These are phyloP conservation scores for Drosophila ercepeae DNA, from an alignment of 1,140 invertebrate genomes.

Conservation along the genomic window DNA sequence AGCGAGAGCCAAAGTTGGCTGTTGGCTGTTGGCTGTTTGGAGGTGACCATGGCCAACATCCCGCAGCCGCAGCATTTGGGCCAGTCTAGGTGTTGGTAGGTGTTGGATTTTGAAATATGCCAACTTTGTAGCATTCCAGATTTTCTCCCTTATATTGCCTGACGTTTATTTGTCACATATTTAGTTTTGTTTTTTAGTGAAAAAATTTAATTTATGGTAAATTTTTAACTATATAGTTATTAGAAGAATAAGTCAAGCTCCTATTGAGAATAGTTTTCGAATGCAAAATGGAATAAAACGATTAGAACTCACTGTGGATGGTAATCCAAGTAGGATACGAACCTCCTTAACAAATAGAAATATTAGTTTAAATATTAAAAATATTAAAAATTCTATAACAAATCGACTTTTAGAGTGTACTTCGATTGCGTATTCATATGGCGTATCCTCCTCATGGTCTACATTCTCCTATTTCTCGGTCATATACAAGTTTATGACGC, in stretches of 20 bases:
- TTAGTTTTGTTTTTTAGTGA: background rate
- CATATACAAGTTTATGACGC: conserved; percentile 61
- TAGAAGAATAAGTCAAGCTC: no score
- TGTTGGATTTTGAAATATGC: conserved; percentile 37
- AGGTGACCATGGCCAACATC: conserved; percentile 63
- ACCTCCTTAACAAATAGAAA: no score
- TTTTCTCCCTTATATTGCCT: background rate
- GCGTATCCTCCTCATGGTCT: conserved; percentile 8
- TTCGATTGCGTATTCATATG: conserved; percentile 47
- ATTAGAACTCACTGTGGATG: no score
- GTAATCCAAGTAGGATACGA: no score
- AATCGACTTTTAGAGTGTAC: conserved; percentile 48
- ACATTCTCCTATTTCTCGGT: conserved; percentile 19
- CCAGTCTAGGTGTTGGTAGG: background rate
- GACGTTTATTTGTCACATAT: conserved; percentile 1
- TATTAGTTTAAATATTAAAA: conserved; percentile 8
- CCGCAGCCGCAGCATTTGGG: conserved; percentile 26
- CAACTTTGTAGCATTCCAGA: conserved; percentile 45
- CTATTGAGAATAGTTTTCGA: no score
- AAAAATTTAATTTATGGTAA: no score
- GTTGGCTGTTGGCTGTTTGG: conserved; percentile 34
- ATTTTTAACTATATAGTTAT: no score
- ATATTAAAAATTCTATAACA: no score
- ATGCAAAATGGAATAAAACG: no score
- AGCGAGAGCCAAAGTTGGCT: conserved; percentile 67